These are phyloP conservation scores for Archaeoteleia sp. DNA, from an alignment of 2,888 invertebrate species.

Conservation along the genomic window DNA sequence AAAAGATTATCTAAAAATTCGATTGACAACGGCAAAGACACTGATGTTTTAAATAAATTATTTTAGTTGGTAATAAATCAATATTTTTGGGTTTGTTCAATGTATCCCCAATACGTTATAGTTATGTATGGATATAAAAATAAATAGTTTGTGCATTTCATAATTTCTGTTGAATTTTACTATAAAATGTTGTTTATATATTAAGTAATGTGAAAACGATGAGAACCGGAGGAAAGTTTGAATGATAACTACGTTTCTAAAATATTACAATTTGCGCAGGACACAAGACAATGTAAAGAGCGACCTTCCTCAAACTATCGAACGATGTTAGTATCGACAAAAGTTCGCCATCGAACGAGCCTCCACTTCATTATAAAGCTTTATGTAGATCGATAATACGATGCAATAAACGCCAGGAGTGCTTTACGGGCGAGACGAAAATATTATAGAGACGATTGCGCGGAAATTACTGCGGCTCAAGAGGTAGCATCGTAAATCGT, in stretches of 20 bases:
- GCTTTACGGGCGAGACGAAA: conserved; percentile 1
- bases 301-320: neutral
- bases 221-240: neutral
- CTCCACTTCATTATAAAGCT: conserved; percentile 2
- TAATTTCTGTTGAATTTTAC: no score
- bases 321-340: conserved; percentile 1
- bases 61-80: no score
- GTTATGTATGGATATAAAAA: no score
- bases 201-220: neutral
- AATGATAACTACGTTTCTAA: neutral
- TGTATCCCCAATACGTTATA: no score
- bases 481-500: neutral
- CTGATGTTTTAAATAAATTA: no score
- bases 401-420: conserved; percentile 10
- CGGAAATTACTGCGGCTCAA: conserved; percentile 3
- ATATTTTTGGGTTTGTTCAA: no score
- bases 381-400: conserved; percentile 12
- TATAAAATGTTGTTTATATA: no score
- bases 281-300: neutral
- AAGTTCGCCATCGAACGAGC: neutral
- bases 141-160: no score
- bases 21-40: no score
- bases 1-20: no score
- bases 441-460: conserved; percentile 4
- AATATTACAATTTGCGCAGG: conserved; percentile 1